Conservation (phyloP, 37 sponge, comb jelly and placozoan species). For the Dysidea cf. avara region DNA sequence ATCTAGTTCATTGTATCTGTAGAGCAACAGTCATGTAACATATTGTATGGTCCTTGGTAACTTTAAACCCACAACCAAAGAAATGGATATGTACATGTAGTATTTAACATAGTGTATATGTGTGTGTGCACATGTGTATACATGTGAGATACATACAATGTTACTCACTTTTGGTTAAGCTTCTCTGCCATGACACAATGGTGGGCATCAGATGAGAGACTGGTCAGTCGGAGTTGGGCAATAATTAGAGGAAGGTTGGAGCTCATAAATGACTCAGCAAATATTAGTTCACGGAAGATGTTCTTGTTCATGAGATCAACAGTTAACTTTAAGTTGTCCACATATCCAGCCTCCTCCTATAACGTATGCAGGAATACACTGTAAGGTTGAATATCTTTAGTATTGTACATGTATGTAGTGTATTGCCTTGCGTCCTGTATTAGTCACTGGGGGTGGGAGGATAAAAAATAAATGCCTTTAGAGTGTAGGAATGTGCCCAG, state of each 20-base stretch:
- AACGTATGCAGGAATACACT: background rate
- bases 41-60: too few species aligned
- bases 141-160: background rate
- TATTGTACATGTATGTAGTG: too few species aligned
- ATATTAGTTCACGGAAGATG: conserved; percentile 82
- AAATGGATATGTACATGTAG: background rate
- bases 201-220: conserved; percentile 56
- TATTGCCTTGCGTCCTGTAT: too few species aligned
- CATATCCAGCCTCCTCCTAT: conserved; percentile 69
- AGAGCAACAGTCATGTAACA: too few species aligned
- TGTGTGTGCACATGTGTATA: background rate
- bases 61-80: too few species aligned
- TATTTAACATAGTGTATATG: background rate
- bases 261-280: conserved; percentile 86
- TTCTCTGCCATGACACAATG: conserved; percentile 62
- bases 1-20: conserved; percentile 64
- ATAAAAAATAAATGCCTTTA: too few species aligned
- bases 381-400: too few species aligned
- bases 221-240: conserved; percentile 74
- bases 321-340: conserved; percentile 62
- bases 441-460: too few species aligned
- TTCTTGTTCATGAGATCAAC: conserved; percentile 88
- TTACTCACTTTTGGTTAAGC: conserved; percentile 49
- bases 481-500: too few species aligned
- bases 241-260: conserved; percentile 77